Evolutionary conservation across 2,888 invertebrate genomes (phyloP).

Genomic region (Acleris cristana): DNA sequence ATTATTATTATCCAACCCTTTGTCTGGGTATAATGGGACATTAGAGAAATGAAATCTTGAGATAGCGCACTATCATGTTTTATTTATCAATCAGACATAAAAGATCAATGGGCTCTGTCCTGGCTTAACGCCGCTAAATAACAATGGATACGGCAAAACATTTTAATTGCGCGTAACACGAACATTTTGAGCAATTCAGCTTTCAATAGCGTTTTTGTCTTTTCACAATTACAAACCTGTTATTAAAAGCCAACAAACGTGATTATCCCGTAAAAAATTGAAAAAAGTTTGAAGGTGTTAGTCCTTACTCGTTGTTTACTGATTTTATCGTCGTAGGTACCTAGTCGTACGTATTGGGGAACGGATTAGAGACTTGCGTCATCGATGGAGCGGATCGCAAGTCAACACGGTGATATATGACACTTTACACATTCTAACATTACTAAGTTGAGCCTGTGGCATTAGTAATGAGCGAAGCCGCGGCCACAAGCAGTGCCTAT

Average conservation of each 20-base stretch:
- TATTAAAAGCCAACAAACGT: too few species aligned
- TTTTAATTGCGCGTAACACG: slow-evolving; percentile 19
- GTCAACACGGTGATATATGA: slow-evolving; percentile 79
- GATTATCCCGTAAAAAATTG: neutral
- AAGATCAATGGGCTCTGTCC: too few species aligned
- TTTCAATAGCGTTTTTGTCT: slow-evolving; percentile 20
- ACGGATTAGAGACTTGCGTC: slow-evolving; percentile 57
- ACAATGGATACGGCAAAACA: slow-evolving; percentile 12
- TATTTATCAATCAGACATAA: too few species aligned
- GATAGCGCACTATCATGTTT: too few species aligned
- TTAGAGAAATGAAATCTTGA: too few species aligned
- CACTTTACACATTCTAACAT: slow-evolving; percentile 78
- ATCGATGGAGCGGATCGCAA: slow-evolving; percentile 60
- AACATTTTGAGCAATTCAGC: slow-evolving; percentile 16
- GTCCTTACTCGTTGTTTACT: neutral
- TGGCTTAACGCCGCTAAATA: too few species aligned
- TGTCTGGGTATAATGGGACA: too few species aligned
- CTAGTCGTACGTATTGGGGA: slow-evolving; percentile 31
- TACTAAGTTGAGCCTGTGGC: slow-evolving; percentile 69
- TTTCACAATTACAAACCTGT: neutral
- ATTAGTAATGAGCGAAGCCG: slow-evolving; percentile 79
- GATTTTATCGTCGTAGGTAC: neutral
- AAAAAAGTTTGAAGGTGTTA: too few species aligned
- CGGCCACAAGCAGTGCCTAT: slow-evolving; percentile 73
- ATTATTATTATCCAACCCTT: too few species aligned